These are phyloP conservation scores for Chaetops frenatus DNA, from an alignment of 2,113 vertebrate species.

Conservation along the genomic window DNA sequence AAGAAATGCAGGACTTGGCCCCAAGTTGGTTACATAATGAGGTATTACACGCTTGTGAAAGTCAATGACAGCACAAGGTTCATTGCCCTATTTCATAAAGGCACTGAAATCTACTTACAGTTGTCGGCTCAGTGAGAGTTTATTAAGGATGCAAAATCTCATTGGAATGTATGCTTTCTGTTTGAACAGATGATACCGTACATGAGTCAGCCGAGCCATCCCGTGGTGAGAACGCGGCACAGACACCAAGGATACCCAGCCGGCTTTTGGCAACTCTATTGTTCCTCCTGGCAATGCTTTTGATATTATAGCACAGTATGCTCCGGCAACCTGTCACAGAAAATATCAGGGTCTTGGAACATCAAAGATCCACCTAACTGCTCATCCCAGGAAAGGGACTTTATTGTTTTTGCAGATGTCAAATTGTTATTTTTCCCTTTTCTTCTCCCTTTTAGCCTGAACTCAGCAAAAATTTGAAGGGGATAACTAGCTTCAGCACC, in stretches of 20 bases:
- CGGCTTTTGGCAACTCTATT: conserved; percentile 81
- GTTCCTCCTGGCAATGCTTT: conserved; percentile 84
- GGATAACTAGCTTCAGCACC: conserved; percentile 71
- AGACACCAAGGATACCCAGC: conserved; percentile 81
- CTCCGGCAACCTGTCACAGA: conserved; percentile 69
- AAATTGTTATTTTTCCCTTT: conserved; percentile 80
- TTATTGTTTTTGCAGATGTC: conserved; percentile 88
- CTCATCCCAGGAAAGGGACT: conserved; percentile 81
- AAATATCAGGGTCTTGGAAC: conserved; percentile 80
- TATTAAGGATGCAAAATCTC: conserved; percentile 72
- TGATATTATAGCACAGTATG: conserved; percentile 92
- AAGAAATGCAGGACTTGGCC: conserved; percentile 41
- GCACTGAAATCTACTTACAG: conserved; percentile 61
- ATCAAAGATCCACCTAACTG: conserved; percentile 78
- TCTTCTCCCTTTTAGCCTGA: conserved; percentile 73
- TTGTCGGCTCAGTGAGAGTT: conserved; percentile 60
- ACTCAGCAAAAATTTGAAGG: conserved; percentile 81
- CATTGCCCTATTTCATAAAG: conserved; percentile 70
- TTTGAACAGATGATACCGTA: conserved; percentile 91
- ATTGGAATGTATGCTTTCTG: conserved; percentile 76
- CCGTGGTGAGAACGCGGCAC: conserved; percentile 85
- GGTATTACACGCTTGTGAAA: conserved; percentile 67
- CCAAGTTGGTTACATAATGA: conserved; percentile 64
- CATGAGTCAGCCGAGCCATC: conserved; percentile 95
- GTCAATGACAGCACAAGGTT: conserved; percentile 70